phyloP scores from a whole-genome alignment of 2,888 invertebrate genomes.

The Chorisops tibialis region DNA sequence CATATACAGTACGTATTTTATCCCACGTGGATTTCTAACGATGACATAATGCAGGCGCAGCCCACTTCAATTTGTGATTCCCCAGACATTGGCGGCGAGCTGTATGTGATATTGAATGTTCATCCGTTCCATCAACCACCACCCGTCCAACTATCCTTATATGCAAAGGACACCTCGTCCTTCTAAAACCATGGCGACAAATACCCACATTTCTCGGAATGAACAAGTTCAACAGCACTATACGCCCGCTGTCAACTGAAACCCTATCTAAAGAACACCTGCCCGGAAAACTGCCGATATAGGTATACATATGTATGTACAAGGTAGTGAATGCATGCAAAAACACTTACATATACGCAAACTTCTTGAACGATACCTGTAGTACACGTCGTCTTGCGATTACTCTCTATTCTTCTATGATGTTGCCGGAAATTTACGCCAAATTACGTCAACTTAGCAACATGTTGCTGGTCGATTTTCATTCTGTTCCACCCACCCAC shows the following conservation, averaged over 20 bases:
- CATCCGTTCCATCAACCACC: neutral
- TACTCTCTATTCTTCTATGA: neutral
- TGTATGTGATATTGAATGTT: too few species aligned
- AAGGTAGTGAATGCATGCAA: constrained; percentile 13
- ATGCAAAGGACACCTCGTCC: neutral
- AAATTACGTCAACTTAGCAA: too few species aligned
- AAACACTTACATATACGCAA: neutral
- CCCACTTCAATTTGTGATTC: neutral
- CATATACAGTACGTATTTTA: neutral
- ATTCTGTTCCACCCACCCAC: constrained; percentile 15
- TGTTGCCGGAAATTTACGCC: too few species aligned
- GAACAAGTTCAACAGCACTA: constrained; percentile 19
- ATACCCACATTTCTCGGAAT: neutral
- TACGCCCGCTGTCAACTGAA: neutral
- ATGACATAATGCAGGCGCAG: constrained; percentile 26
- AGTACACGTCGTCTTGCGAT: constrained; percentile 6
- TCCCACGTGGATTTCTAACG: constrained; percentile 11
- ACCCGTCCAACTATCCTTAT: neutral
- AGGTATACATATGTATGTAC: too few species aligned
- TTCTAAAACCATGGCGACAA: neutral
- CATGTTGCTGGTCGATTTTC: constrained; percentile 11
- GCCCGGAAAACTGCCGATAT: neutral
- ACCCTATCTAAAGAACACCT: neutral
- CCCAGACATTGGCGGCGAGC: too few species aligned
- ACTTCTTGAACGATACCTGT: neutral